Base-by-base conservation (phyloP, 2,113 vertebrate genomes). In the Cottus gobio region DNA sequence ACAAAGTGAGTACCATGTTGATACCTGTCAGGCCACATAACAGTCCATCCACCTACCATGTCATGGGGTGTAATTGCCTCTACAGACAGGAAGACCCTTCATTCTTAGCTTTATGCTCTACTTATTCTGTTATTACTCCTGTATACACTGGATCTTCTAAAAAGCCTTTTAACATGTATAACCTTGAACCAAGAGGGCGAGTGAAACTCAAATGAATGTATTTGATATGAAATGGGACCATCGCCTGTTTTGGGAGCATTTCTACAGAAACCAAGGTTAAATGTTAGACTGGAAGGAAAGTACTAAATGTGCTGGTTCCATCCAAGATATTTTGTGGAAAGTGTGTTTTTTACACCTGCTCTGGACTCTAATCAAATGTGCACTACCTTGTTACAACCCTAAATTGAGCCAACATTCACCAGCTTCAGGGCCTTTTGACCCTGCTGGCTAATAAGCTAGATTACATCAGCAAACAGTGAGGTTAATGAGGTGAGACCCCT, bases 1-100 rank as follows among this genome's bases (percentile, higher is more conserved):
- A 82, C 90, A 85, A 77, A 82, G 75, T 57, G 75, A 82, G 66
- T 76, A 75, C 82, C 75, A 50, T 63, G 77, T 71, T 60, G 4
- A 15, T 22, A 68, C 20, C 89, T 89, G 87, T 92, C 89, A 63
- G 80, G 48, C 37, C 31, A 61, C 37, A 76, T 92, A 81, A 87
- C 20, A 67, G 71, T 46, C 63, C 0, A 6, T 66, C 56, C 65
- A 70, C 26, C 57, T 28, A 65, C 70, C 75, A 22, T 86, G 82
- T 85, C 70, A 89, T 75, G 46, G 18, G 36, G 7, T 22, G 44
- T 80, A 72, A 86, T 83, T 67, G 31, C 42, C 58, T 70, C 22
- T 37, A 48, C 57, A 36, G 64, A 80, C 50, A 56, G 68, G 15
- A 67, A 39, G 73, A 75, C 18, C 42, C 28, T 57, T 81, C 12